Evolutionary conservation across 2,113 vertebrate genomes (phyloP), one percentile per base, ranked within the genome.

Genomic region (sheep (Ovis aries)): DNA sequence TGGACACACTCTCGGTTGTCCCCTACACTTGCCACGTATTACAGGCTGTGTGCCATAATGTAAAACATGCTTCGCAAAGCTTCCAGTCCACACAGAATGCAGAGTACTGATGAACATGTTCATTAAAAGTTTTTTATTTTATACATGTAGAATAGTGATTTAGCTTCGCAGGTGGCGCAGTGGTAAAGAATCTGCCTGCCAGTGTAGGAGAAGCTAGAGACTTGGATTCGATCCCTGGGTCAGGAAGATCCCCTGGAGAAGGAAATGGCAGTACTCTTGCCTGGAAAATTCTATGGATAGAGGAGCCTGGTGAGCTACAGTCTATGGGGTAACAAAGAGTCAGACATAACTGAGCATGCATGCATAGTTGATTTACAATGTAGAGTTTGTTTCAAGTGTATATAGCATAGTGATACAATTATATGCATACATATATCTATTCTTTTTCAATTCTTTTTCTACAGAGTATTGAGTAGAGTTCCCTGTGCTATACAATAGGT

Each of bases 1-100:
- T 0, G 27, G 14, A 17, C 62, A n/a, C 9, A 48, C 13, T 23
- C 64, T 84, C 4, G 2, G 62, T 2, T 0, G 6, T 50, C 27
- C 13, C 19, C 3, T 2, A 3, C 16, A 0, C 15, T 36, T 8
- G 74, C 21, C 21, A 0, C 1, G 4, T 14, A 53, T 36, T 31
- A 31, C 52, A 19, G 43, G 23, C 25, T 6, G 21, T 1, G n/a
- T 23, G 0, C 12, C 17, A 15, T 16, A 14, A 15, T 2, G n/a
- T 2, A n/a, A 88, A 55, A 19, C 1, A 1, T 8, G 25, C 48
- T 78, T 40, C 64, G 10, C 14, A 11, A 59, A 88, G 40, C 84
- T 9, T 10, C 2, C 53, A 10, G 31, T 67, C n/a, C 2, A 31
- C 21, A 21, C 4, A 10, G 80, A 80, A 52, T 3, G 57, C 1